Percentiles rank a stretch among this genome's conserved stretches.
Conservation (phyloP, 2,797 vertebrate genomes). For the Ptychadena robeensis region DNA sequence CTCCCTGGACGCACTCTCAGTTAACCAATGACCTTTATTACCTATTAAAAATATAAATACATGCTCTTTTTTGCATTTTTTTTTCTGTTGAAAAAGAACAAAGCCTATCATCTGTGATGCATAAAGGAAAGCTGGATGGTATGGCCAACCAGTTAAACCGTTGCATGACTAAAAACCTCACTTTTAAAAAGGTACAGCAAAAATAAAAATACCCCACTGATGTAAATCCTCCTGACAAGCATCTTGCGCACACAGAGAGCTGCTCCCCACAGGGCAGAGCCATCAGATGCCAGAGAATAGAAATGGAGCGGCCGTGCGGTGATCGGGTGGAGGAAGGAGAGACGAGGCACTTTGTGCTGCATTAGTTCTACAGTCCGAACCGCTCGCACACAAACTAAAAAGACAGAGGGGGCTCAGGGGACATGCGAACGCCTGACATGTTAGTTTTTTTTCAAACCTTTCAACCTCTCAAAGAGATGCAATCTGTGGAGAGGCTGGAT, state of each 20-base stretch:
- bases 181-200: neutral
- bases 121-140: neutral
- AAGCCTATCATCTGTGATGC: neutral
- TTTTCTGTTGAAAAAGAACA: neutral
- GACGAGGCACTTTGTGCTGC: constrained; percentile 50
- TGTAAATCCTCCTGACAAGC: constrained; percentile 48
- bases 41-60: neutral
- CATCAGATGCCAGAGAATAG: constrained; percentile 52
- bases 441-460: constrained; percentile 34
- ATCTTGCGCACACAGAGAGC: constrained; percentile 43
- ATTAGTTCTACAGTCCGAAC: constrained; percentile 47
- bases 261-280: constrained; percentile 37
- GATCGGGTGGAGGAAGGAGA: constrained; percentile 48
- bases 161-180: neutral
- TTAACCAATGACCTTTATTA: neutral
- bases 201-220: constrained; percentile 43
- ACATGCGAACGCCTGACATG: constrained; percentile 30
- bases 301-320: constrained; percentile 35
- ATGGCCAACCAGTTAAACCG: neutral
- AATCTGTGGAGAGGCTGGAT: constrained; percentile 49
- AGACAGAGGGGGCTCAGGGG: constrained; percentile 46
- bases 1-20: neutral
- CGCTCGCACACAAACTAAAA: constrained; percentile 46
- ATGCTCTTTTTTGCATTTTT: neutral
- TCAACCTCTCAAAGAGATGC: constrained; percentile 58